Evolutionary conservation across 2,797 vertebrate genomes (phyloP).

Genomic region (Ibycter americanus): DNA sequence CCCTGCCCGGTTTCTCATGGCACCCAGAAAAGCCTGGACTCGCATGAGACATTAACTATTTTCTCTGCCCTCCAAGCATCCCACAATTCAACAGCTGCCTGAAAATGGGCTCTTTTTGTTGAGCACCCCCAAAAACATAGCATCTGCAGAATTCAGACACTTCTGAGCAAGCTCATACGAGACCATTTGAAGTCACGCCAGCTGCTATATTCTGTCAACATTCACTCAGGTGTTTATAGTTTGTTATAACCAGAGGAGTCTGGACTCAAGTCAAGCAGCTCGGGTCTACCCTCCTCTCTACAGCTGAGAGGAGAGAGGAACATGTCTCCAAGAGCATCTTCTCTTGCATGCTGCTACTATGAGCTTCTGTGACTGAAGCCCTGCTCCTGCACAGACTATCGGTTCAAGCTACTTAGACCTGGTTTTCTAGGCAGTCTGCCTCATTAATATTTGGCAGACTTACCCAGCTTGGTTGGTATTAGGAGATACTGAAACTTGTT

Average conservation of each 20-base stretch:
- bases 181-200: background rate
- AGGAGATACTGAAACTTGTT: background rate
- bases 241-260: background rate
- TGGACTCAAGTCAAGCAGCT: background rate
- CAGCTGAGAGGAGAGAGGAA: background rate
- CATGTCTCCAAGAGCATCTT: fast-evolving
- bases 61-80: background rate
- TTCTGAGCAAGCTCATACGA: background rate
- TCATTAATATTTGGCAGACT: background rate
- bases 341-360: fast-evolving
- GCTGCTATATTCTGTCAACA: background rate
- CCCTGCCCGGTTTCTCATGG: background rate
- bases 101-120: background rate
- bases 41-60: background rate
- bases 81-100: background rate
- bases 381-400: background rate
- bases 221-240: background rate
- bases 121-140: background rate
- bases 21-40: background rate
- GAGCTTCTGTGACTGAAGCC: background rate
- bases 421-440: background rate
- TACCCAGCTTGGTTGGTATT: background rate
- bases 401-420: background rate
- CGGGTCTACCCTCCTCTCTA: fast-evolving
- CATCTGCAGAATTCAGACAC: background rate